A percentile compares a stretch with the other conserved stretches of the same genome.
Conservation (phyloP, 2,113 vertebrate species). For the Setophaga petechia region DNA sequence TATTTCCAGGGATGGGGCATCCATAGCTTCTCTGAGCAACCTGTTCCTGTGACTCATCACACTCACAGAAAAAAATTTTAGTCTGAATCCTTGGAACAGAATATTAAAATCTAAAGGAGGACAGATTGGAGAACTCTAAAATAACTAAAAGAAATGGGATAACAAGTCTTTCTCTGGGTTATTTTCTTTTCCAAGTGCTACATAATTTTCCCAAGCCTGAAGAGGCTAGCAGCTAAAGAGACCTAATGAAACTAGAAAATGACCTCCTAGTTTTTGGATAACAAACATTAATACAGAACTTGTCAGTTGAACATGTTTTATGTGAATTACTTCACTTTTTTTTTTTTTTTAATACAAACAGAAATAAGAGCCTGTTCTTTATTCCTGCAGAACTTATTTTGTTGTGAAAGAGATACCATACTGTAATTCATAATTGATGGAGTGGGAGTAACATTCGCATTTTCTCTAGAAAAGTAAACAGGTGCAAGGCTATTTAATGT, state of each 20-base stretch:
- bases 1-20: background rate
- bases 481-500: background rate
- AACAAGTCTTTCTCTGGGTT: background rate
- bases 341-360: background rate
- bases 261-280: background rate
- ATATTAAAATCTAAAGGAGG: background rate
- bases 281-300: background rate
- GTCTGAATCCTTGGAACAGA: background rate
- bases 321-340: background rate
- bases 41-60: background rate
- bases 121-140: background rate
- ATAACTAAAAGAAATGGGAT: background rate
- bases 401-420: background rate
- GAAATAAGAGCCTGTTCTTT: background rate
- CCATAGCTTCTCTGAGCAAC: background rate
- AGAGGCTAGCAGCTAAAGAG: background rate
- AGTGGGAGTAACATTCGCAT: background rate
- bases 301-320: background rate
- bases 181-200: background rate
- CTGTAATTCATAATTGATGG: background rate
- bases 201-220: background rate
- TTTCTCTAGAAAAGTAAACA: background rate
- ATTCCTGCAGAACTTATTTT: background rate
- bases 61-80: background rate
- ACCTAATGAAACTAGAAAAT: background rate